phyloP scores from a whole-genome alignment of 2,113 vertebrate genomes.

The Gasterosteus nipponicus region DNA sequence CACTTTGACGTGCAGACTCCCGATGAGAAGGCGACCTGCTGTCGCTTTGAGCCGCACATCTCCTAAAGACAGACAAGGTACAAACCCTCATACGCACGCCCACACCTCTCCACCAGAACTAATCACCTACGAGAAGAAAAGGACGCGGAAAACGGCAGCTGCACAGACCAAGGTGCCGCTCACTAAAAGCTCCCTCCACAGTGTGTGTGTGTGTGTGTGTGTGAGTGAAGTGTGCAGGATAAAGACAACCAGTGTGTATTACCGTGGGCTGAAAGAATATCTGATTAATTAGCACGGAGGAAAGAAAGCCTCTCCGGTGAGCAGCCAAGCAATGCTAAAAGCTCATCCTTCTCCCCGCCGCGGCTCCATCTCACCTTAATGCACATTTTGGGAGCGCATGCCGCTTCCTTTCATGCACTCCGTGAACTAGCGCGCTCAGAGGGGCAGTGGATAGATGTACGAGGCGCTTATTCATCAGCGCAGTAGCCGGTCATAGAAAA shows the following conservation, averaged over 20 bases:
- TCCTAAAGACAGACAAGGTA: background rate
- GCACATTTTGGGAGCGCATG: background rate
- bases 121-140: constrained; percentile 45
- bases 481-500: too few relatives aligned
- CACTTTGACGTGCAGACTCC: background rate
- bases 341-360: constrained; percentile 59
- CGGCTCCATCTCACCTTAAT: background rate
- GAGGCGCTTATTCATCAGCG: too few relatives aligned
- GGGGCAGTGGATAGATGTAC: background rate
- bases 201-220: constrained; percentile 10
- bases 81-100: background rate
- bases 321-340: constrained; percentile 75
- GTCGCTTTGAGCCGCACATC: too few relatives aligned
- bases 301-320: constrained; percentile 67
- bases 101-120: constrained; percentile 5
- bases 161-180: constrained; percentile 34
- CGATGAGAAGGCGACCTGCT: too few relatives aligned
- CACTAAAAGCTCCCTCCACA: constrained; percentile 21
- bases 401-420: background rate
- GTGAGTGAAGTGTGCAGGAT: constrained; percentile 2
- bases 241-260: background rate
- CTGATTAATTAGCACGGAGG: constrained; percentile 78
- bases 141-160: constrained; percentile 29
- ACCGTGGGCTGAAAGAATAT: constrained; percentile 62
- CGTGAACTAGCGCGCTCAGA: background rate